These are phyloP conservation scores for Luperina testacea DNA, from an alignment of 2,888 invertebrate species.

Conservation along the genomic window DNA sequence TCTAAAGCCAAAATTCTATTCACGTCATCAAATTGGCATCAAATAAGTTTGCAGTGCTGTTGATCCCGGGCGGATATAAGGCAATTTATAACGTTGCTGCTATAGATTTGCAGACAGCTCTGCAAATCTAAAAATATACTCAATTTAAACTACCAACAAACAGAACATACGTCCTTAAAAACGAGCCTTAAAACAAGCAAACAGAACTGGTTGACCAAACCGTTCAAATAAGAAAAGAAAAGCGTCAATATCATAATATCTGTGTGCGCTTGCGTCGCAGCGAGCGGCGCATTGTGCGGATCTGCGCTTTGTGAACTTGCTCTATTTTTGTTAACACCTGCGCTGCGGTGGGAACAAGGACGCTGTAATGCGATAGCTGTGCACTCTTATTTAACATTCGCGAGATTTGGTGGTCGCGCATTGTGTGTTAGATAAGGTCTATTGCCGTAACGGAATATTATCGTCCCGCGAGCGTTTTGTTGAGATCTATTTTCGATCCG, in stretches of 20 bases:
- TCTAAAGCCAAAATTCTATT: background rate
- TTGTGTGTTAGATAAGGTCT: slow-evolving; percentile 42
- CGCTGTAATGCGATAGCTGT: slow-evolving; percentile 80
- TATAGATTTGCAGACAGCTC: background rate
- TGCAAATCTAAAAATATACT: background rate
- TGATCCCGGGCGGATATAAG: background rate
- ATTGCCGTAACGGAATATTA: slow-evolving; percentile 16
- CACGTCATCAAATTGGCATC: background rate
- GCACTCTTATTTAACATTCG: slow-evolving; percentile 20
- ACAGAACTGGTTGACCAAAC: slow-evolving; percentile 61
- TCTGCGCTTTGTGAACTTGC: slow-evolving; percentile 65
- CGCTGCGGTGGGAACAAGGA: slow-evolving; percentile 73
- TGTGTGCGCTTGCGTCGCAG: slow-evolving; percentile 54
- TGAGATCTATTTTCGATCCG: background rate
- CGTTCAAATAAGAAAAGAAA: slow-evolving; percentile 40
- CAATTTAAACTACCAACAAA: background rate
- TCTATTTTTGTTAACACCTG: slow-evolving; percentile 87
- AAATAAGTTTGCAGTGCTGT: background rate
- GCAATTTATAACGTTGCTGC: slow-evolving; percentile 1
- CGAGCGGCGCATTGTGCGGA: slow-evolving; percentile 53
- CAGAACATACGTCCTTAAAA: slow-evolving; percentile 4
- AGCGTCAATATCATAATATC: slow-evolving; percentile 78
- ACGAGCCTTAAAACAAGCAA: slow-evolving; percentile 18
- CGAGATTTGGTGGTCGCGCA: slow-evolving; percentile 24
- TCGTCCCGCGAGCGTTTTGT: background rate